phyloP scores from a whole-genome alignment of 2,113 vertebrate genomes.

The Murina feae region DNA sequence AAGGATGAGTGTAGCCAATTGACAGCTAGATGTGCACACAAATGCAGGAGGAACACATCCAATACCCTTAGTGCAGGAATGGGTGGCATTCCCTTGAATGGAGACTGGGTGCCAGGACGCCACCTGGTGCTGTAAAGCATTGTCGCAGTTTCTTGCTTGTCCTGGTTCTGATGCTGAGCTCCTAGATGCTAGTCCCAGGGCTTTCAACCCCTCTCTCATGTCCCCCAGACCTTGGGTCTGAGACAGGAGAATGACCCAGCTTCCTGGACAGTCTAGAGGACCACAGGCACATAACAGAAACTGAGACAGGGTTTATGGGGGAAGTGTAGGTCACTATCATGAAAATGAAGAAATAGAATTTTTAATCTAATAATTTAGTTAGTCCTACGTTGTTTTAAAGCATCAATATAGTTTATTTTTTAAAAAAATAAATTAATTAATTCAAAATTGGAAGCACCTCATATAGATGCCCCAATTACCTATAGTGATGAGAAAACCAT shows the following conservation, averaged over 20 bases:
- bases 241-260: not conserved
- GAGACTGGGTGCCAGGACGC: not conserved
- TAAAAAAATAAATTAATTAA: conserved; percentile 42
- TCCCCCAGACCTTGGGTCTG: no score
- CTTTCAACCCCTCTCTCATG: accelerated
- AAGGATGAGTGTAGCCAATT: accelerated
- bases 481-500: not conserved
- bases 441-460: not conserved
- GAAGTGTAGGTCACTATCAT: not conserved
- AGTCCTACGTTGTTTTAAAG: not conserved
- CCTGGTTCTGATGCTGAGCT: accelerated
- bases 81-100: accelerated
- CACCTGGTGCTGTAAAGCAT: not conserved
- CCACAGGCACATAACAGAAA: not conserved
- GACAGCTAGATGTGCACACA: not conserved
- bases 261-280: not conserved
- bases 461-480: not conserved
- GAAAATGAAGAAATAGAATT: not conserved
- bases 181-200: accelerated
- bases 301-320: not conserved
- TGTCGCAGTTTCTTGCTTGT: not conserved
- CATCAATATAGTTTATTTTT: not conserved
- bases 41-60: accelerated
- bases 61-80: accelerated
- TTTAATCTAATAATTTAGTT: not conserved